Conservation (phyloP, 1,140 invertebrate species). For the Thaumetopoea pityocampa region DNA sequence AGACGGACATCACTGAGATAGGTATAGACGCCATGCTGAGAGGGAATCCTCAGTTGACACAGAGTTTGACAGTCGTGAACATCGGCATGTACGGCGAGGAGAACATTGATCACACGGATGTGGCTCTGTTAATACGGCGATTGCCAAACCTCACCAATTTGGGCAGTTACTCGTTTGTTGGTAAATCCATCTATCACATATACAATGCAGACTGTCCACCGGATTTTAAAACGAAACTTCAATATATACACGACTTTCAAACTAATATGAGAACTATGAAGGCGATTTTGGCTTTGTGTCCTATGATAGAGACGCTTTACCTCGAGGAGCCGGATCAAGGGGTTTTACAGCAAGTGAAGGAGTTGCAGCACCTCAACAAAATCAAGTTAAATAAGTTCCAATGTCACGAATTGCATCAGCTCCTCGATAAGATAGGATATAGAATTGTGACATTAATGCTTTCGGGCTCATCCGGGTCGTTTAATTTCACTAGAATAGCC, state of each 20-base stretch:
- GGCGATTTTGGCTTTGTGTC: slow-evolving; percentile 77
- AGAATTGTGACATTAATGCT: slow-evolving; percentile 78
- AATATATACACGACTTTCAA: slow-evolving; percentile 78
- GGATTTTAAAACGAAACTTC: slow-evolving; percentile 76
- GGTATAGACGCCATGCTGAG: slow-evolving; percentile 75
- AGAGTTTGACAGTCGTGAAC: slow-evolving; percentile 77
- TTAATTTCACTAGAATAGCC: slow-evolving; percentile 78
- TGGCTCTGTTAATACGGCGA: slow-evolving; percentile 77
- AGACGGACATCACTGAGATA: slow-evolving; percentile 79
- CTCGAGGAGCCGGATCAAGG: slow-evolving; percentile 77
- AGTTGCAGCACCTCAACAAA: slow-evolving; percentile 71
- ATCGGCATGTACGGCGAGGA: slow-evolving; percentile 81
- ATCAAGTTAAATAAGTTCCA: slow-evolving; percentile 80
- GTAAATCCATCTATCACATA: slow-evolving; percentile 76
- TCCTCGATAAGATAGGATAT: slow-evolving; percentile 76
- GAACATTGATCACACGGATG: slow-evolving; percentile 79
- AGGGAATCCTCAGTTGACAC: slow-evolving; percentile 67
- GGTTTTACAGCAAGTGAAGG: slow-evolving; percentile 71
- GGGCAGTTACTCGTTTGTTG: slow-evolving; percentile 80
- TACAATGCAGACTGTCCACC: slow-evolving; percentile 72
- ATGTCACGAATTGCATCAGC: slow-evolving; percentile 77
- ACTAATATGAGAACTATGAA: slow-evolving; percentile 76
- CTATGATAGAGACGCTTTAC: slow-evolving; percentile 78
- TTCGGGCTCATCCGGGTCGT: slow-evolving; percentile 74
- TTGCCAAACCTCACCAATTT: slow-evolving; percentile 79